Evolutionary conservation across 2,888 invertebrate genomes (phyloP), one percentile per base, ranked within the genome.

Genomic region (Eupithecia exiguata): DNA sequence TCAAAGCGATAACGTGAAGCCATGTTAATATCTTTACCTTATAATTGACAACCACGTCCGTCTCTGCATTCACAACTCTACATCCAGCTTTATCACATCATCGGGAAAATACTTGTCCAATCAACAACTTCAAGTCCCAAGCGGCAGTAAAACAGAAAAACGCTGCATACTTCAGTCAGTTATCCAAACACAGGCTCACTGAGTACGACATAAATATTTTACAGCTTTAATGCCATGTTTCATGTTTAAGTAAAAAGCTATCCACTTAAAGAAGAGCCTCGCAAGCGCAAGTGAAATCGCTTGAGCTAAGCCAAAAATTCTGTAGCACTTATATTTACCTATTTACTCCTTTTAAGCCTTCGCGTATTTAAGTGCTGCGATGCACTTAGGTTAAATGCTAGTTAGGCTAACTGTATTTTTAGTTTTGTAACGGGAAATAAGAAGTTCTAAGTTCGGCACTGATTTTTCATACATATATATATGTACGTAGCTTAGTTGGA

Each of bases 221-320:
- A 68, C 70, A 53, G 61, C 72, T 46, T 58, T 67, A 72, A 75
- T 71, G 72, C 63, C 69, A 75, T 75, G 75, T 69, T 74, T 69
- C 71, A 77, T 71, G 71, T 75, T 75, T 75, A 58, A 77, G 75
- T 75, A 77, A 75, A 77, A 71, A 75, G 74, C 72, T 74, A 77
- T 75, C 65, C 68, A 72, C 72, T 75, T 70, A 66, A 66, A 71
- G 16, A 49, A 2, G 49, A 69, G 70, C 43, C 46, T 62, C 9
- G 65, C 65, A 62, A 61, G 49, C 66, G 67, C 73, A 69, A 71
- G 69, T 76, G 69, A 69, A 71, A 76, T 72, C 61, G 35, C 43
- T 71, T 69, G 16, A 49, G 66, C 25, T 30, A 68, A 58, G 38
- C 21, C 68, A n/a, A 69, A 74, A 65, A 58, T 71, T 43, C 63